Conservation (phyloP, 2,888 invertebrate species). For the Pseudococcus jackbeardsleyi region DNA sequence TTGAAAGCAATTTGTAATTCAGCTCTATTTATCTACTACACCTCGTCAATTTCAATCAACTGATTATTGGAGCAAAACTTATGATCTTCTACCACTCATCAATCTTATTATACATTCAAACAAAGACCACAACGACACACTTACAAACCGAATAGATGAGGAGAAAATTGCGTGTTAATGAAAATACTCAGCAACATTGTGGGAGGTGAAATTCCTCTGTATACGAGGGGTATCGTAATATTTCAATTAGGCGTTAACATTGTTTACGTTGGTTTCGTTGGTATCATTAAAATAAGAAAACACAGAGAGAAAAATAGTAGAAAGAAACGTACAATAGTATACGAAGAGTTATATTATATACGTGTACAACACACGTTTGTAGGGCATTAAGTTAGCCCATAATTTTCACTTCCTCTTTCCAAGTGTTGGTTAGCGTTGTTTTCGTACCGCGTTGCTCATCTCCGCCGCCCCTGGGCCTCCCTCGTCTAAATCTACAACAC, state of each 20-base stretch:
- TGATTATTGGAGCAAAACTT: too few relatives aligned
- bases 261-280: neutral
- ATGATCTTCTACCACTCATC: too few relatives aligned
- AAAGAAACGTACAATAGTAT: neutral
- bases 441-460: slow-evolving; percentile 17
- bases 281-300: neutral
- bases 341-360: neutral
- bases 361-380: slow-evolving; percentile 18
- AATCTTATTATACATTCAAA: too few relatives aligned
- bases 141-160: too few relatives aligned
- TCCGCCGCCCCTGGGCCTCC: neutral
- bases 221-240: neutral
- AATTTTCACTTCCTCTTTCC: slow-evolving; percentile 45
- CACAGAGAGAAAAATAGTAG: neutral
- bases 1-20: too few relatives aligned
- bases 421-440: slow-evolving; percentile 14
- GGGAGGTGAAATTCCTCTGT: neutral
- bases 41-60: too few relatives aligned
- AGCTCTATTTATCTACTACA: too few relatives aligned
- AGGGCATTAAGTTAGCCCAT: slow-evolving; percentile 38
- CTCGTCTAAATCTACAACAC: neutral
- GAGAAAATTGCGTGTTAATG: neutral
- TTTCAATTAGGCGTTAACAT: neutral
- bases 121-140: too few relatives aligned
- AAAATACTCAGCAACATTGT: neutral